Base-by-base conservation (phyloP, 2,888 invertebrate genomes). In the Lepidocyrtinus sp. region DNA sequence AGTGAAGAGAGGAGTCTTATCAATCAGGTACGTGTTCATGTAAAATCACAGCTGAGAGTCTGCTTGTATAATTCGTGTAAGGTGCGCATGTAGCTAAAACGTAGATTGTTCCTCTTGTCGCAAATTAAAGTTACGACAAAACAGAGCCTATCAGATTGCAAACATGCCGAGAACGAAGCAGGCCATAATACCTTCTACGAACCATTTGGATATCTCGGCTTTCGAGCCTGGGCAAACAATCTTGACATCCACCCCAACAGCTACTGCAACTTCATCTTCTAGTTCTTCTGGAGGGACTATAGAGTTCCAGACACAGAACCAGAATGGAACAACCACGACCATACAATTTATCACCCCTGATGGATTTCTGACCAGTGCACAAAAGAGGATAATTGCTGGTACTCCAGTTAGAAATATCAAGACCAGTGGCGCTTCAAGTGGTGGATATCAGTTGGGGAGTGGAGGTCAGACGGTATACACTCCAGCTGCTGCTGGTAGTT, bases 281-380 rank as follows among this genome's bases (percentile, higher is more conserved):
- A 9, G n/a, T 5, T 1, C 22, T 1, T 45, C 22, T 19, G 17
- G 50, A 9, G 70, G 70, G 3, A 76, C 76, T 46, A 76, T 76
- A 17, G 76, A 76, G 70, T 76, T 76, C 64, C 76, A 75, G 24
- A 62, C 69, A 17, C 75, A 75, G 1, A 21, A 67, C 19, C 59
- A 70, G 24, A 76, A 76, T 62, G 76, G 76, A 3, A 76, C 76
- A 5, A 76, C 70, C 0, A 70, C 70, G 0, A 76, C 76, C 12
- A 76, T 76, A 63, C 76, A 76, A 69, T 76, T 76, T 59, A 76
- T 76, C 27, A 76, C 76, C 22, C 76, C 76, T 50, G 70, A 76
- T 46, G 76, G 76, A 2, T 76, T 62, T 19, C 64, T 76, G n/a
- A 76, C 76, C 12, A 70, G 45, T 22, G 76, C 69, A n/a, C 76